A percentile compares a stretch with the other conserved stretches of the same genome.
Conservation (phyloP, 1,140 invertebrate genomes). For the Ctenoplectra terminalis region DNA sequence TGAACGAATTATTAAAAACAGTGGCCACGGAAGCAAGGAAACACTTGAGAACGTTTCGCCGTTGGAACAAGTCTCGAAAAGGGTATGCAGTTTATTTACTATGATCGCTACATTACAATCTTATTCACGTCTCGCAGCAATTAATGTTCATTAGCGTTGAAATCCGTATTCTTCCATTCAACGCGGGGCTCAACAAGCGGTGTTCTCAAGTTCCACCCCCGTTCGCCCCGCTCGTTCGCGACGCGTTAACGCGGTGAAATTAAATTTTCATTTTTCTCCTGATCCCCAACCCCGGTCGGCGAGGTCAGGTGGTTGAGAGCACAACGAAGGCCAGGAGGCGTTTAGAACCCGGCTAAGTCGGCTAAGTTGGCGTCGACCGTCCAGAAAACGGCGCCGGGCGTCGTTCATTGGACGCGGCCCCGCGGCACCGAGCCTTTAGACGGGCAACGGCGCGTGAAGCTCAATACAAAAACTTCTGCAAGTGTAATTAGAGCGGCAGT, state of each 20-base stretch:
- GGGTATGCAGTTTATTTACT: constrained; percentile 38
- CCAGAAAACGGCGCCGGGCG: not conserved
- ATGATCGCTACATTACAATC: constrained; percentile 47
- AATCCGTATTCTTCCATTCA: constrained; percentile 42
- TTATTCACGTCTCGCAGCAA: constrained; percentile 54
- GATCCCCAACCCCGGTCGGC: no score
- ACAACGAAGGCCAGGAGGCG: not conserved
- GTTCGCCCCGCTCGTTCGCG: not conserved
- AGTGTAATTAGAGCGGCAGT: constrained; percentile 64
- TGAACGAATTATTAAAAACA: constrained; percentile 28
- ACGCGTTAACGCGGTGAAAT: constrained; percentile 40
- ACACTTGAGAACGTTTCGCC: constrained; percentile 29
- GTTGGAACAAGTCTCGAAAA: not conserved
- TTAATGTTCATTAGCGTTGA: constrained; percentile 57
- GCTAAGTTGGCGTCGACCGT: constrained; percentile 21
- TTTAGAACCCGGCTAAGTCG: constrained; percentile 30
- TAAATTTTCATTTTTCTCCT: constrained; percentile 33
- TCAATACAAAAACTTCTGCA: constrained; percentile 59
- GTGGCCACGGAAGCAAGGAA: constrained; percentile 26
- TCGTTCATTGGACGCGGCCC: constrained; percentile 1
- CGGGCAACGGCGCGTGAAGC: constrained; percentile 51
- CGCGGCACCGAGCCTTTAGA: constrained; percentile 13
- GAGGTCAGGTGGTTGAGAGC: not conserved
- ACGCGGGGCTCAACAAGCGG: not conserved
- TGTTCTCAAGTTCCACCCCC: constrained; percentile 43